Conservation (phyloP, 2,113 vertebrate species). For the Cynoglossus semilaevis region DNA sequence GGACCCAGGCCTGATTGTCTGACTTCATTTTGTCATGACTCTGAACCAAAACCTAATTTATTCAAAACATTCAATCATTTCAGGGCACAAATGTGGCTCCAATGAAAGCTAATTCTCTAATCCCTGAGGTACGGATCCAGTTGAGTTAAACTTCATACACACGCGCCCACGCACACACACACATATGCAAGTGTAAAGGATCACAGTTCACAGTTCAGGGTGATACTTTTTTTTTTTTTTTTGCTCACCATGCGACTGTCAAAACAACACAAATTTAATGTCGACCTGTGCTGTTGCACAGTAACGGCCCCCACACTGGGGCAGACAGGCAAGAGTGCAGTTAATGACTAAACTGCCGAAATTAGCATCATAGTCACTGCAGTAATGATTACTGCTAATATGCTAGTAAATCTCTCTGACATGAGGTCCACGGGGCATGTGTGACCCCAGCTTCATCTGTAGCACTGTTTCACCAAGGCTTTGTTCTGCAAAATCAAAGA, state of each 20-base stretch:
- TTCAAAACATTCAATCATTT: conserved; percentile 59
- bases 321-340: neutral
- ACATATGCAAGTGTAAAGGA: neutral
- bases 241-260: conserved; percentile 39
- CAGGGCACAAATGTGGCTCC: conserved; percentile 44
- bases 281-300: conserved; percentile 18
- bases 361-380: neutral
- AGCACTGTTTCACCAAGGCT: too few relatives aligned
- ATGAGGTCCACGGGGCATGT: neutral
- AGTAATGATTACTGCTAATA: conserved; percentile 23
- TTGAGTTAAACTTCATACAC: conserved; percentile 10
- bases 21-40: conserved; percentile 49
- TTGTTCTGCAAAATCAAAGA: too few relatives aligned
- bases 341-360: neutral
- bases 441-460: neutral
- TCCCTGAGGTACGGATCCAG: conserved; percentile 40
- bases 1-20: conserved; percentile 33
- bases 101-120: conserved; percentile 42
- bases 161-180: neutral
- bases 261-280: conserved; percentile 19
- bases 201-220: neutral
- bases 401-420: neutral
- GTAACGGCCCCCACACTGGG: conserved; percentile 2
- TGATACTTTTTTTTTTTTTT: conserved; percentile 26
- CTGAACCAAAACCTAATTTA: conserved; percentile 60